Base-by-base conservation (phyloP, 2,888 invertebrate genomes). In the Oasisia sp. region DNA sequence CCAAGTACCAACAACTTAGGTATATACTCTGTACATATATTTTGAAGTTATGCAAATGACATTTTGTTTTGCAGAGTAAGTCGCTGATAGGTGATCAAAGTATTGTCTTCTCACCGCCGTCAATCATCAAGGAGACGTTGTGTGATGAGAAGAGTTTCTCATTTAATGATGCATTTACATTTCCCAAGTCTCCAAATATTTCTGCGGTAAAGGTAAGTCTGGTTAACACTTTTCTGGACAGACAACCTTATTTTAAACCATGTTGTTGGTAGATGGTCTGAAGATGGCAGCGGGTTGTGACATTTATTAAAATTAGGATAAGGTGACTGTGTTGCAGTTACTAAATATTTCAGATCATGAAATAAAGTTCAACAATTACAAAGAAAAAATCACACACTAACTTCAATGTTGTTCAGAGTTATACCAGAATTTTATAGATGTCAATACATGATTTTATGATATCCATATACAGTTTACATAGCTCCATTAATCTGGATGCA, bases 41-140 rank as follows among this genome's bases (percentile, higher is more conserved):
- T 74, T 14, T 74, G 19, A 74, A 27, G 74, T 74, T 7, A 74
- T 11, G 14, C 9, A 14, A 74, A 74, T n/a, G 27, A 74, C n/a
- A 74, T 90, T 32, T 90, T 50, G 56, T 45, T 38, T 92, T 92
- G 91, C 97, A 98, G 98, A 98, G 98, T 96, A 98, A 98, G 97
- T 98, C 98, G 92, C 96, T 98, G 95, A 97, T 95, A 38, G 96
- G 97, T 89, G 98, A 98, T 95, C 97, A 97, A 74, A 98, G 98
- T 91, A 97, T 98, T 12, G 96, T 98, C 94, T 98, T 98, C 94
- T 98, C 98, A 0, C 98, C 99, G 0, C 98, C 98, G 0, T 98
- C 98, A 32, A 98, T 99, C 92, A 90, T 94, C 45, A 93, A 93
- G 90, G 94, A 94, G 89, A 93, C 93, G 7, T 91, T 93, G 32